Evolutionary conservation across 2,797 vertebrate genomes (phyloP).

Genomic region (Alosa sapidissima): DNA sequence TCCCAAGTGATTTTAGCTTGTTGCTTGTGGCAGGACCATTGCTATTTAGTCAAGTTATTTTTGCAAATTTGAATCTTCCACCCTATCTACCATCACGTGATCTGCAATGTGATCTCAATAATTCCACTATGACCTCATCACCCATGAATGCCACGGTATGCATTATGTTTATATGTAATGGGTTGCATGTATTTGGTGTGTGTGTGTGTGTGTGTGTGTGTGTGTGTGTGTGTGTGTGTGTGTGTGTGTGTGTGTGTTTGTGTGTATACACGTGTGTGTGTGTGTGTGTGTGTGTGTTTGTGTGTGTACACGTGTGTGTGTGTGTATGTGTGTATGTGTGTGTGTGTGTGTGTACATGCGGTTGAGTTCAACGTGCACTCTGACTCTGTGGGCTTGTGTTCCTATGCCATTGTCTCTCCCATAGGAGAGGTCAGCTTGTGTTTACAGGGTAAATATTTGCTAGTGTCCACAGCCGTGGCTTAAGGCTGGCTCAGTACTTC

Average conservation of each 20-base stretch:
- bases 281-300: slow-evolving; percentile 22
- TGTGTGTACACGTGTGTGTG: slow-evolving; percentile 19
- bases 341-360: not conserved
- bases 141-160: slow-evolving; percentile 24
- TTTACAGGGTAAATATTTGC: slow-evolving; percentile 31
- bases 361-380: not conserved
- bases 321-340: slow-evolving; percentile 33
- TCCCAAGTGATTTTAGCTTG: not conserved
- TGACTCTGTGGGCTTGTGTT: not conserved
- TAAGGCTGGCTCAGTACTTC: not conserved
- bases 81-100: not conserved
- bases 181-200: not conserved
- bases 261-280: not conserved
- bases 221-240: slow-evolving; percentile 23
- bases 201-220: slow-evolving; percentile 21
- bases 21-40: not conserved
- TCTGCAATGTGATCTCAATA: not conserved
- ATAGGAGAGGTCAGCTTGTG: not conserved
- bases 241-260: too few species aligned
- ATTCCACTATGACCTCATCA: not conserved
- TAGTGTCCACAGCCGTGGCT: slow-evolving; percentile 22
- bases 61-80: not conserved
- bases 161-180: slow-evolving; percentile 27
- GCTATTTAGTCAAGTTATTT: not conserved
- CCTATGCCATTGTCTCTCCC: not conserved